Evolutionary conservation across 2,888 invertebrate species (phyloP), one percentile per base, ranked within the genome.

Genomic region (Apeira syringaria): DNA sequence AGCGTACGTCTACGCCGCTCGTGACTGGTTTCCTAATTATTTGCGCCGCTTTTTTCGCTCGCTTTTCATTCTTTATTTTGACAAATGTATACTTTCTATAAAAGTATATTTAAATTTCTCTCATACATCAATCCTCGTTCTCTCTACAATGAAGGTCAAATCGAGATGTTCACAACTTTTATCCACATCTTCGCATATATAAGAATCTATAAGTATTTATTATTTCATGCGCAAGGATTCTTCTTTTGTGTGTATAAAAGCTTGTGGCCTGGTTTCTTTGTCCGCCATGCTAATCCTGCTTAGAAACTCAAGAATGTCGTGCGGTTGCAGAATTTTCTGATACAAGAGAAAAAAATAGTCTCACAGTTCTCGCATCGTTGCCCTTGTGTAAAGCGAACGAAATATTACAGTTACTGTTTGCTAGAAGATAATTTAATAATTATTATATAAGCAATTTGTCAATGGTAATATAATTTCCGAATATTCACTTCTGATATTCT

Each of bases 401-500:
- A 9, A 3, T 24, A 3, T 8, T 24, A 9, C 1, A 3, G 5
- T 24, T 6, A 22, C 22, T 31, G 12, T 20, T n/a, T 22, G 10
- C 12, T 12, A 18, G 2, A 9, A 15, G 15, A 18, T 10, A 11
- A 15, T 1, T 15, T 22, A 10, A 40, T 33, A 17, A 27, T 24
- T 41, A 30, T 43, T 28, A 36, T 7, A 44, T 47, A 46, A 54
- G 39, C 44, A 48, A 57, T 45, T 45, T 37, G 34, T 45, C 44
- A 45, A 55, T 47, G 47, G 51, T 50, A 57, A 57, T 59, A 50
- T 42, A 58, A 67, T 66, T 67, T 50, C 48, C 49, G 53, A 62
- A 59, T 66, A 63, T 40, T 47, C 55, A 40, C 50, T 50, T 53
- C 49, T 43, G 44, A 67, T n/a, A 61, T 62, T 58, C 47, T 55